phyloP scores from a whole-genome alignment of 2,888 invertebrate species.

The Serripes groenlandicus region DNA sequence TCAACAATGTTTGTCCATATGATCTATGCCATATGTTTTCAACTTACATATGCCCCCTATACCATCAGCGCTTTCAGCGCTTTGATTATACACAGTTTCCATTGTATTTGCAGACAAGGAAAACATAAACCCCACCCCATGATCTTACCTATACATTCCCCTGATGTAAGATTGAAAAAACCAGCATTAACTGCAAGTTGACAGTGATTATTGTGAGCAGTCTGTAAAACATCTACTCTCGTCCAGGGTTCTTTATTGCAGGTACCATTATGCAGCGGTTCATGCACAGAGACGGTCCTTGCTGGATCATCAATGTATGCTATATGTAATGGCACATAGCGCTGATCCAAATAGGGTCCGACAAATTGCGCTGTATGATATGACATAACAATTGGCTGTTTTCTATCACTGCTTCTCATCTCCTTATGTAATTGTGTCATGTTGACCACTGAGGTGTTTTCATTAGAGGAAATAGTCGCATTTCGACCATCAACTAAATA shows the following conservation, averaged over 20 bases:
- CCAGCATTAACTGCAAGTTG: slow-evolving; percentile 85
- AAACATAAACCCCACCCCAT: too few relatives aligned
- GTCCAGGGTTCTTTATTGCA: slow-evolving; percentile 72
- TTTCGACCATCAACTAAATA: not conserved
- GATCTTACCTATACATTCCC: slow-evolving; percentile 83
- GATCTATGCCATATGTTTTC: too few relatives aligned
- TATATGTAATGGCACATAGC: slow-evolving; percentile 66
- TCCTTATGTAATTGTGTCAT: not conserved
- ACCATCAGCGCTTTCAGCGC: too few relatives aligned
- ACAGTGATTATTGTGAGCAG: slow-evolving; percentile 79
- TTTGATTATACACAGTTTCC: too few relatives aligned
- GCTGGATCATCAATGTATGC: slow-evolving; percentile 81
- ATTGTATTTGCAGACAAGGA: too few relatives aligned
- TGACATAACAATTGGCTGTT: slow-evolving; percentile 69
- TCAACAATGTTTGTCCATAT: too few relatives aligned
- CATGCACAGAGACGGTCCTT: slow-evolving; percentile 84
- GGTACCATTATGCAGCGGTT: slow-evolving; percentile 81
- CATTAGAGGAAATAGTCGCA: not conserved
- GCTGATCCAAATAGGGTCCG: slow-evolving; percentile 51
- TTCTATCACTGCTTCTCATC: not conserved
- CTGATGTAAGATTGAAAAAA: slow-evolving; percentile 84
- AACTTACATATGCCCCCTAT: too few relatives aligned
- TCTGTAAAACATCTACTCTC: slow-evolving; percentile 78
- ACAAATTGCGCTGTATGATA: slow-evolving; percentile 67
- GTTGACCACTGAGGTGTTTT: not conserved